Conservation (phyloP, 2,113 vertebrate species). For the Alexandromys fortis region DNA sequence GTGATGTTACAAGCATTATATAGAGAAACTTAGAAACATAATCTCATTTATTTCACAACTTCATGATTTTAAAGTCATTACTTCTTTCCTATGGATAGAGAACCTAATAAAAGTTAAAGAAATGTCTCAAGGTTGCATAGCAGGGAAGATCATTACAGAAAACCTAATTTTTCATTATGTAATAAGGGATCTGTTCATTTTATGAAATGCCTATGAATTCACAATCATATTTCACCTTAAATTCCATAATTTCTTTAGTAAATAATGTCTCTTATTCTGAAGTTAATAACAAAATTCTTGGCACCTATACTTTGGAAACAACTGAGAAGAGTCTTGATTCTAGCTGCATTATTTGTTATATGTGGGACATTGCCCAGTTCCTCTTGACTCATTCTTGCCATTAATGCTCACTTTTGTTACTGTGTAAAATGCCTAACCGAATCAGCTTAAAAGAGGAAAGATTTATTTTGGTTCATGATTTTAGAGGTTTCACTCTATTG, state of each 20-base stretch:
- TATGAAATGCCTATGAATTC: neutral
- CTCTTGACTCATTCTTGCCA: neutral
- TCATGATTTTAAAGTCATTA: neutral
- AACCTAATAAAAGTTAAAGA: slow-evolving; percentile 34
- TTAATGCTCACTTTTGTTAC: neutral
- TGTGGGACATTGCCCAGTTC: neutral
- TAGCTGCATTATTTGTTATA: neutral
- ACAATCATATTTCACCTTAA: slow-evolving; percentile 3
- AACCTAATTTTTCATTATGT: neutral
- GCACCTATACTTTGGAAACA: slow-evolving; percentile 13
- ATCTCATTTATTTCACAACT: slow-evolving; percentile 28
- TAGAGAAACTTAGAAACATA: neutral
- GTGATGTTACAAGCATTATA: neutral
- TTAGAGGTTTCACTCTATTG: neutral
- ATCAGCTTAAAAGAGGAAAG: neutral
- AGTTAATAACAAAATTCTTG: slow-evolving; percentile 5
- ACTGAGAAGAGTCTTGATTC: slow-evolving; percentile 5
- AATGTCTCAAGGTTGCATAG: neutral
- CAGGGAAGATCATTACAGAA: neutral
- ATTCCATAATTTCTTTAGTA: slow-evolving; percentile 1
- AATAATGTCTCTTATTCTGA: slow-evolving; percentile 22
- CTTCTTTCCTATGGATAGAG: neutral
- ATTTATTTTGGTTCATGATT: neutral
- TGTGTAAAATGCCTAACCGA: neutral
- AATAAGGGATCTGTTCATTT: neutral